Percentiles rank a stretch among this genome's conserved stretches.
Conservation (phyloP, 2,113 vertebrate species). For the Syrmaticus mikado region DNA sequence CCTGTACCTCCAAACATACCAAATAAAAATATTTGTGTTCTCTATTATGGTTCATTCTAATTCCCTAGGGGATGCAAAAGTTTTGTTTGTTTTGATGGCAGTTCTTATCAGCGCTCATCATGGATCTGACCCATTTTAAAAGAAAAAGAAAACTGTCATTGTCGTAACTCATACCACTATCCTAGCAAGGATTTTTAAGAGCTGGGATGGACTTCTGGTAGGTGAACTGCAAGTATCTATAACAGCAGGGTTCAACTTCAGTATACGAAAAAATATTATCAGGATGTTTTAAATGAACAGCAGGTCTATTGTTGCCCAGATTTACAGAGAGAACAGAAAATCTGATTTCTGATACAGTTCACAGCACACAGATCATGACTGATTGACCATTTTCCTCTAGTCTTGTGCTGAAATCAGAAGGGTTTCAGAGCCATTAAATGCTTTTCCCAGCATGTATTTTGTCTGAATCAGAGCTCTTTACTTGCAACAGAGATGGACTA, state of each 20-base stretch:
- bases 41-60: neutral
- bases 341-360: neutral
- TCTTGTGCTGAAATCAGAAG: neutral
- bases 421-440: neutral
- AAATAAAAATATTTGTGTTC: fast-evolving
- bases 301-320: neutral
- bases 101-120: neutral
- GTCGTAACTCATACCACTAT: neutral
- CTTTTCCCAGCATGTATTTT: neutral
- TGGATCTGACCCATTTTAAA: neutral
- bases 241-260: neutral
- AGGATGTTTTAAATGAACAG: neutral
- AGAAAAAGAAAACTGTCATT: neutral
- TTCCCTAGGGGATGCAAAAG: neutral
- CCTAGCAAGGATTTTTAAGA: neutral
- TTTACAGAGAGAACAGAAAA: neutral
- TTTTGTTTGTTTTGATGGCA: neutral
- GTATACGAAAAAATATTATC: neutral
- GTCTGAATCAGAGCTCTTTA: neutral
- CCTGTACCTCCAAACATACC: neutral
- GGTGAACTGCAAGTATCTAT: neutral
- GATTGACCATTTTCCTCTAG: neutral
- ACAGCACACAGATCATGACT: neutral
- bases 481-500: neutral
- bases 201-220: neutral